Evolutionary conservation across 1,140 invertebrate genomes (phyloP).

Genomic region (Bombus soroeensis): DNA sequence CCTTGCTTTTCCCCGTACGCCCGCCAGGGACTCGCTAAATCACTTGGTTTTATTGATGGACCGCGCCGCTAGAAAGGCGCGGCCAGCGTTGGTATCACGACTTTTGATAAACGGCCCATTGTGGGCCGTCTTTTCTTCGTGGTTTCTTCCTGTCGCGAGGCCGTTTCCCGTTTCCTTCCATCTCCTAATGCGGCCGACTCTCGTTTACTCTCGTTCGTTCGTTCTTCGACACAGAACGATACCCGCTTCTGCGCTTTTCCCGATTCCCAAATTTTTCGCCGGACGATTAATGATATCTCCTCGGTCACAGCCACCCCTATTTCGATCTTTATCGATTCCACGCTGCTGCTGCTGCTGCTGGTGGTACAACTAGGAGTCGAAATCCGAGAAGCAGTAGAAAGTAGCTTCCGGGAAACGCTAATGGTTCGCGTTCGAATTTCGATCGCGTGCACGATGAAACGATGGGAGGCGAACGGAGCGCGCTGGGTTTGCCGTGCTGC

Average conservation of each 20-base stretch:
- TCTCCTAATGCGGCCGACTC: slow-evolving; percentile 22
- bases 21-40: slow-evolving; percentile 70
- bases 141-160: slow-evolving; percentile 53
- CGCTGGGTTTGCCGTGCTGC: not conserved
- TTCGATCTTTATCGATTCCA: slow-evolving; percentile 18
- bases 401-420: slow-evolving; percentile 6
- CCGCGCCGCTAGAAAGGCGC: slow-evolving; percentile 57
- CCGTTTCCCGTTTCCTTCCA: slow-evolving; percentile 38
- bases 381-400: not conserved
- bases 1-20: slow-evolving; percentile 35
- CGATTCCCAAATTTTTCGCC: not conserved
- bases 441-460: slow-evolving; percentile 3
- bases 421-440: slow-evolving; percentile 29
- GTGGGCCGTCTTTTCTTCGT: slow-evolving; percentile 68
- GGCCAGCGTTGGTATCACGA: slow-evolving; percentile 58
- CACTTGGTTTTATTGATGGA: slow-evolving; percentile 77
- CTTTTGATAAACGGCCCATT: slow-evolving; percentile 76
- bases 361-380: not conserved
- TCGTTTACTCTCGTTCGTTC: slow-evolving; percentile 14
- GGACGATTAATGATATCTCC: not conserved
- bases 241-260: not conserved
- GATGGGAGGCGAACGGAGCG: not conserved
- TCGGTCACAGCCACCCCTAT: not conserved
- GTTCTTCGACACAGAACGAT: not conserved
- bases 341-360: not conserved